Conservation (phyloP, 2,888 invertebrate genomes). For the Alentia gelatinosa region DNA sequence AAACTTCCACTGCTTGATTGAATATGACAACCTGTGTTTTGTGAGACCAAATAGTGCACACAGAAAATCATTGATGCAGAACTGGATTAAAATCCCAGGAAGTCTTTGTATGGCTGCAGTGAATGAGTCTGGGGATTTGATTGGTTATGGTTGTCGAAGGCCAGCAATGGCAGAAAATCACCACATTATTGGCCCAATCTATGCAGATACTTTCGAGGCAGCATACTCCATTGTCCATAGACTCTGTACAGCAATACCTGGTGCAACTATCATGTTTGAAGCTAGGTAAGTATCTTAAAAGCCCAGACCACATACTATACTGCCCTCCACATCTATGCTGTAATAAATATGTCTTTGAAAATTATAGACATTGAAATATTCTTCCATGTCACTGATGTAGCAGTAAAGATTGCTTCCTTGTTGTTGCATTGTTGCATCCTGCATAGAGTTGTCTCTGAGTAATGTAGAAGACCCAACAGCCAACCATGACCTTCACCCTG, state of each 20-base stretch:
- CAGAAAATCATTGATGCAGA: background rate
- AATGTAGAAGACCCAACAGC: too few species aligned
- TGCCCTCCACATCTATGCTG: too few species aligned
- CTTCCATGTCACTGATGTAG: too few species aligned
- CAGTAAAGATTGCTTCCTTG: too few species aligned
- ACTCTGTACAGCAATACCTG: background rate
- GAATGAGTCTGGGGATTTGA: background rate
- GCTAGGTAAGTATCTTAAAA: constrained; percentile 6
- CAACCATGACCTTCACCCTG: too few species aligned
- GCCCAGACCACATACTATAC: too few species aligned
- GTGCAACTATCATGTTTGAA: background rate
- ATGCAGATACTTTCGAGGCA: constrained; percentile 48
- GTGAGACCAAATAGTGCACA: background rate
- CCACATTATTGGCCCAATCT: constrained; percentile 57
- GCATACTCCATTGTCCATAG: background rate
- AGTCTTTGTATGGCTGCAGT: background rate
- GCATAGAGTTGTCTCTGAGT: too few species aligned
- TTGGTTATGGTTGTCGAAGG: constrained; percentile 54
- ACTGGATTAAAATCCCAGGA: background rate
- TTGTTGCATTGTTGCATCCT: too few species aligned
- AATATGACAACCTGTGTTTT: constrained; percentile 43
- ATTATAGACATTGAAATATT: too few species aligned
- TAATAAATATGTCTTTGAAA: too few species aligned
- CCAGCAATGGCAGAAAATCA: constrained; percentile 9
- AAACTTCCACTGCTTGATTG: background rate